Evolutionary conservation across 2,888 invertebrate genomes (phyloP).

Genomic region (Buathra laborator): DNA sequence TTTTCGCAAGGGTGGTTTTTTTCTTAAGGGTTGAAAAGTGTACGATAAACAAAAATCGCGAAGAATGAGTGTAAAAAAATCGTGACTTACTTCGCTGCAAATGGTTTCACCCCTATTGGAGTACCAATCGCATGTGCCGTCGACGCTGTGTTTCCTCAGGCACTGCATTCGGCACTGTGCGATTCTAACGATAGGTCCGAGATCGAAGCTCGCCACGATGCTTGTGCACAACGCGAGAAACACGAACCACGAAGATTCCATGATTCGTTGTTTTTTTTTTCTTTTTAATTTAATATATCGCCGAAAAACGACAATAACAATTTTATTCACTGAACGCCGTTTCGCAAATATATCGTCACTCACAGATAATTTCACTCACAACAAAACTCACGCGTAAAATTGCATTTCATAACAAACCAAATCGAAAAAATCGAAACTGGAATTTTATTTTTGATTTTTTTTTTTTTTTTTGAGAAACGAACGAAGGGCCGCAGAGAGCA

Average conservation of each 20-base stretch:
- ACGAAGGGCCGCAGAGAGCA: constrained; percentile 48
- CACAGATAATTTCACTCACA: not conserved
- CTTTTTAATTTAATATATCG: constrained; percentile 6
- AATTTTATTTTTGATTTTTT: constrained; percentile 8
- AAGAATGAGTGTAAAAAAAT: not conserved
- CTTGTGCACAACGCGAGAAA: constrained; percentile 74
- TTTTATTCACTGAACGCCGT: not conserved
- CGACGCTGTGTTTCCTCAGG: constrained; percentile 78
- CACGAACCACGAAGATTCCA: constrained; percentile 73
- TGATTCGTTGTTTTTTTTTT: constrained; percentile 50
- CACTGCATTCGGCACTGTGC: constrained; percentile 83
- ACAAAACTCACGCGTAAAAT: not conserved
- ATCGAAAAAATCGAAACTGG: too few species aligned
- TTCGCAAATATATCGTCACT: too few species aligned
- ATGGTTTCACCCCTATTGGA: constrained; percentile 77
- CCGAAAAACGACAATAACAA: constrained; percentile 6
- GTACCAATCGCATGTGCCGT: constrained; percentile 81
- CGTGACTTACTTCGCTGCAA: constrained; percentile 79
- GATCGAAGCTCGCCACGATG: constrained; percentile 78
- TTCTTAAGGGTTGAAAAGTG: not conserved
- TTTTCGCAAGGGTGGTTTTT: not conserved
- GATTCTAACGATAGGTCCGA: constrained; percentile 81
- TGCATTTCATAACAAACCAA: too few species aligned
- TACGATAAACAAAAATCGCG: not conserved
- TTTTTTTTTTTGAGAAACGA: constrained; percentile 2